phyloP scores from a whole-genome alignment of 2,113 vertebrate species.

The Trematomus loennbergii region DNA sequence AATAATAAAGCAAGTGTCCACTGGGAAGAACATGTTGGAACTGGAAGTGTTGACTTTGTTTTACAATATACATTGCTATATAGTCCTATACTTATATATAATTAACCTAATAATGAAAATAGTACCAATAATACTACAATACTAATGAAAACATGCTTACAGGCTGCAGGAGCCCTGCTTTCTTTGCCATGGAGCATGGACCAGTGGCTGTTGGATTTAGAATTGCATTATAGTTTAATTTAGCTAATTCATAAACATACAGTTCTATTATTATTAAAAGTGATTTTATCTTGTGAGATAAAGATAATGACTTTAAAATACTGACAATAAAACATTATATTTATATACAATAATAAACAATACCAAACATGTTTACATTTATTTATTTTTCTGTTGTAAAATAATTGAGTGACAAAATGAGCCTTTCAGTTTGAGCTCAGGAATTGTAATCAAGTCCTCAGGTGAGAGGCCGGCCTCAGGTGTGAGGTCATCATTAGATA shows the following conservation, averaged over 20 bases:
- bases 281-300: background rate
- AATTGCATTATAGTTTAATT: background rate
- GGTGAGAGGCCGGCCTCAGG: background rate
- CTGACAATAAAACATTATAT: background rate
- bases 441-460: constrained; percentile 4
- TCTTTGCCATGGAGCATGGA: background rate
- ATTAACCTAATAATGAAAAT: background rate
- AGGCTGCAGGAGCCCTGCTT: background rate
- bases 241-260: background rate
- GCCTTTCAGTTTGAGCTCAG: background rate
- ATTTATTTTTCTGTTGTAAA: too few relatives aligned
- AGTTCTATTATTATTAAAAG: background rate
- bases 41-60: background rate
- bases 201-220: background rate
- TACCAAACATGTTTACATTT: background rate
- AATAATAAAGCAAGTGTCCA: too few relatives aligned
- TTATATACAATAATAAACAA: background rate
- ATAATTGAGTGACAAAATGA: background rate
- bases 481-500: constrained; percentile 13
- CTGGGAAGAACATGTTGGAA: too few relatives aligned
- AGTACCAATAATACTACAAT: background rate
- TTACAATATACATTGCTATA: background rate
- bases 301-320: background rate
- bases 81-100: background rate
- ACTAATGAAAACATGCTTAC: background rate